Conservation (phyloP, 2,113 vertebrate species). For the Crotophaga sulcirostris region DNA sequence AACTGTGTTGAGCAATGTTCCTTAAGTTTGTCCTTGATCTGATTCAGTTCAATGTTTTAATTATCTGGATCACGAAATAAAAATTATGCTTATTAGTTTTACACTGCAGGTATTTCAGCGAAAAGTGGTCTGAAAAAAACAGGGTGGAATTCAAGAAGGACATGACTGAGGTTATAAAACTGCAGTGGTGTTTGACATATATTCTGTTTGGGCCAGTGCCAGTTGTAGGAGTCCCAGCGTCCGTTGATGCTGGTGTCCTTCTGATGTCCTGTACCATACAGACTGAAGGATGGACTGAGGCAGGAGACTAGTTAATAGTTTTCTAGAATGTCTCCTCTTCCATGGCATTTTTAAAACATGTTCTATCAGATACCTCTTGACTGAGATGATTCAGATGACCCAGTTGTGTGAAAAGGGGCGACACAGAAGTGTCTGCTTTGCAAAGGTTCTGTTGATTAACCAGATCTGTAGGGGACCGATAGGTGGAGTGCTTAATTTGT, state of each 20-base stretch:
- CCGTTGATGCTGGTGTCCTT: background rate
- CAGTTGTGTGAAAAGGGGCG: background rate
- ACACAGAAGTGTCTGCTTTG: background rate
- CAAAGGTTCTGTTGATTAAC: background rate
- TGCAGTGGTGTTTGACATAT: background rate
- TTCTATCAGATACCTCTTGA: background rate
- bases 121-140: background rate
- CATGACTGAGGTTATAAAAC: background rate
- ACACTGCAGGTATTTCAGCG: background rate
- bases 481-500: background rate
- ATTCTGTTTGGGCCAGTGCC: background rate
- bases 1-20: background rate
- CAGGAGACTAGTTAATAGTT: background rate
- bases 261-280: background rate
- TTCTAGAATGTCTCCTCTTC: background rate
- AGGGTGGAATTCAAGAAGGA: background rate
- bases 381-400: background rate
- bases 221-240: background rate
- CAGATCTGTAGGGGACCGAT: background rate
- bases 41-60: conserved; percentile 55
- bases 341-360: background rate
- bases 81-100: conserved; percentile 16
- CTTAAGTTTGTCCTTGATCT: conserved; percentile 59
- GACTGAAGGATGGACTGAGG: background rate
- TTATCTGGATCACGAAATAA: conserved; percentile 50